Conservation (phyloP, 2,113 vertebrate species). For the Platichthys flesus region DNA sequence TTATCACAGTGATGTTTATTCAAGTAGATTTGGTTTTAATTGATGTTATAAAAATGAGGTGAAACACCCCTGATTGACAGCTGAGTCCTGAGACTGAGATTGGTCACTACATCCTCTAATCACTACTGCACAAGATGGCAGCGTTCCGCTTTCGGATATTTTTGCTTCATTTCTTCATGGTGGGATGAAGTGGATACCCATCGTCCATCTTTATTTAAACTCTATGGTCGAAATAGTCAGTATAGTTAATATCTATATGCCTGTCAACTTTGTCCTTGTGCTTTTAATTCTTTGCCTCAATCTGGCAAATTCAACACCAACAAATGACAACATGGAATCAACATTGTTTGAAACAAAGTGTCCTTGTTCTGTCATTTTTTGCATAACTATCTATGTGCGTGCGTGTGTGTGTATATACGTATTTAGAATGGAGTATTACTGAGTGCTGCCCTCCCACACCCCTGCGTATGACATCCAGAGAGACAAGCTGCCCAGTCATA, state of each 20-base stretch:
- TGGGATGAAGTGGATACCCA: too few species aligned
- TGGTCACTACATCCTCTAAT: not conserved
- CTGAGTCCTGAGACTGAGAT: too few species aligned
- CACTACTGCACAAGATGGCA: too few species aligned
- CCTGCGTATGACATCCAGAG: constrained; percentile 40
- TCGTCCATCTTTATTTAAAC: too few species aligned
- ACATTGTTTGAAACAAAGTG: constrained; percentile 61
- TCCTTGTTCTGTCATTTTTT: constrained; percentile 59
- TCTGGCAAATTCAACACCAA: not conserved
- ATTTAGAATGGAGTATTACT: constrained; percentile 63
- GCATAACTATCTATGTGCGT: constrained; percentile 29
- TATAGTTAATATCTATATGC: too few species aligned
- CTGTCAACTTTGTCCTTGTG: not conserved
- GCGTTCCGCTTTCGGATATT: not conserved
- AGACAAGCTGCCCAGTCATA: constrained; percentile 66
- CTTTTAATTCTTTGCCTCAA: constrained; percentile 5
- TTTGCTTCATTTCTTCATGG: not conserved
- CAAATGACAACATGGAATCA: constrained; percentile 29
- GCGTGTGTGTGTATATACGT: constrained; percentile 38
- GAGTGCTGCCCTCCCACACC: constrained; percentile 65
- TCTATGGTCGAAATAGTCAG: not conserved
- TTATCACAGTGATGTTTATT: too few species aligned
- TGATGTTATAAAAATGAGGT: too few species aligned
- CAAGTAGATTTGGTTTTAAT: too few species aligned
- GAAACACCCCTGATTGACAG: too few species aligned